Evolutionary conservation across 2,113 vertebrate genomes (phyloP), one percentile per base, ranked within the genome.

Genomic region (Pogonocichla stellata): DNA sequence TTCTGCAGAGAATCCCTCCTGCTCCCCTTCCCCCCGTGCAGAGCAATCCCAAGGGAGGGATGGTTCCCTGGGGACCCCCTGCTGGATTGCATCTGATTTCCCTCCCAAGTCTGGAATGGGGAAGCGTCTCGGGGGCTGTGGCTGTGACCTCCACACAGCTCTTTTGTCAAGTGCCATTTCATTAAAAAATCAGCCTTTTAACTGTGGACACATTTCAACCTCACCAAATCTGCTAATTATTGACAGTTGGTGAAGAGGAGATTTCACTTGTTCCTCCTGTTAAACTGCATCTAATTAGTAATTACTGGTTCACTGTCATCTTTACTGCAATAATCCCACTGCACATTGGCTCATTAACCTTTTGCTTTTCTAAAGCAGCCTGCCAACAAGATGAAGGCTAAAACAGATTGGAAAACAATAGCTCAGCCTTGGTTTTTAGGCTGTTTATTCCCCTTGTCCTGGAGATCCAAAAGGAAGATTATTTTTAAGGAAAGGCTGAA

Each of bases 241-340:
- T 98, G 98, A 98, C 98, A 98, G 98, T 98, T 98, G 98, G 98
- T 98, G 98, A 98, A 98, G 98, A 98, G 98, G 98, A 98, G 98
- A 98, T 98, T 98, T 98, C 98, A 98, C 98, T 98, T 98, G 97
- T 98, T 98, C 98, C 98, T 98, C 98, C 98, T 98, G 98, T 98
- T 98, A 98, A 98, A 98, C 98, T 98, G 98, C 98, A 98, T 98
- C 98, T 98, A 98, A 98, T 98, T 98, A 98, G 98, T 97, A 96
- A 98, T 97, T 97, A 97, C 97, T 97, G 97, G 96, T 98, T 98
- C 98, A 97, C 98, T 98, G 98, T 98, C 98, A 98, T 97, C 97
- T 96, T 97, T 96, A 96, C 93, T 95, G 98, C 96, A 93, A 97
- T 97, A 97, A 97, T 97, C 96, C 98, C 97, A 85, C 97, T 91